phyloP scores from a whole-genome alignment of 2,797 vertebrate genomes.

The Thunnus albacares region DNA sequence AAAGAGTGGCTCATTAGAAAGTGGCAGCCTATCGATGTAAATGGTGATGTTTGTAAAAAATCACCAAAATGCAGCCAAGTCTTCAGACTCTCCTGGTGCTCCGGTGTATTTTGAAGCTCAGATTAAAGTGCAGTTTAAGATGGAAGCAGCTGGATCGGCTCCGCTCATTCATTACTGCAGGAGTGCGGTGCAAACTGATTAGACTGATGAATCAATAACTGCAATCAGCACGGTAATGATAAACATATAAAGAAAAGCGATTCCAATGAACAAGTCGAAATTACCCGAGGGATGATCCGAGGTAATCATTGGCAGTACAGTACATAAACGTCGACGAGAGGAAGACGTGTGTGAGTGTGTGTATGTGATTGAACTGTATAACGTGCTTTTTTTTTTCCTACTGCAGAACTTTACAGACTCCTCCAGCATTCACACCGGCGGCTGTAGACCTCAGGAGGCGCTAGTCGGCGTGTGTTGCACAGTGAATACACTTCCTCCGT shows the following conservation, averaged over 20 bases:
- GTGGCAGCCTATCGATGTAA: background rate
- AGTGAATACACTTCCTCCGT: background rate
- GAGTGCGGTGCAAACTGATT: constrained; percentile 64
- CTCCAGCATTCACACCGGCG: background rate
- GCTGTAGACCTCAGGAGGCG: constrained; percentile 67
- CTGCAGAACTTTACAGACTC: constrained; percentile 40
- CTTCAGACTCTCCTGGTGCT: background rate
- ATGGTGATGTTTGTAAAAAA: background rate
- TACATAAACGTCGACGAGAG: constrained; percentile 22
- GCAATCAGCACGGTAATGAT: constrained; percentile 79
- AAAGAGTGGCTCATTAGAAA: too few species aligned
- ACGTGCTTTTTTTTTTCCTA: background rate
- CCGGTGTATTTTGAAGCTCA: background rate
- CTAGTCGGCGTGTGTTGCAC: constrained; percentile 76
- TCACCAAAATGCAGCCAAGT: too few species aligned
- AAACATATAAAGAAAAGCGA: constrained; percentile 72
- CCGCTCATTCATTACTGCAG: constrained; percentile 61
- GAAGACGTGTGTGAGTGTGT: constrained; percentile 1
- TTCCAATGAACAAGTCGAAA: constrained; percentile 55
- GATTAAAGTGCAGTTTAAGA: constrained; percentile 13
- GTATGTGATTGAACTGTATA: constrained; percentile 13
- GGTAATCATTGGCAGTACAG: constrained; percentile 37
- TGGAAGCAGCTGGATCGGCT: constrained; percentile 38
- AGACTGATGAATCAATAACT: constrained; percentile 77
- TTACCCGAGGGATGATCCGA: constrained; percentile 58